Evolutionary conservation across 2,113 vertebrate species (phyloP), one percentile per base, ranked within the genome.

Genomic region (Larimichthys crocea): DNA sequence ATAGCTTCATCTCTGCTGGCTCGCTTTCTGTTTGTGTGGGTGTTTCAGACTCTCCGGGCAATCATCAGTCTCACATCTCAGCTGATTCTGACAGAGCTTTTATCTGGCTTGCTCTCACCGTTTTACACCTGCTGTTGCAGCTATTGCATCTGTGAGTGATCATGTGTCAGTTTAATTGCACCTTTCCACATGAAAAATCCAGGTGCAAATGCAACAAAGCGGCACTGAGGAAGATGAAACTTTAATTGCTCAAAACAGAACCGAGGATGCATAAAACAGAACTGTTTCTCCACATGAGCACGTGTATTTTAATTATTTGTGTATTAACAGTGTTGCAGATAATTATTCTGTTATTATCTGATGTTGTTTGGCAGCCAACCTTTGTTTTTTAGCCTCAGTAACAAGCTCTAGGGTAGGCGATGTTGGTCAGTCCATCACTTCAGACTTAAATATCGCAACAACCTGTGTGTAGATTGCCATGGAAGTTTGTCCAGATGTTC

Each of bases 41-140:
- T 65, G 61, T 86, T 62, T 76, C 22, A 68, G 61, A 66, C 49
- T 74, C 52, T 76, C 29, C 20, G 20, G 53, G 69, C 61, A 57
- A 69, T 62, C 62, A 42, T 80, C 48, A 1, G n/a, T 76, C 61
- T 26, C 2, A 11, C 74, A 1, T 80, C 70, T 61, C 44, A 46
- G 55, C 46, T 66, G 48, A 80, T 68, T 71, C 0, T 2, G 52
- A 80, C 3, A 5, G 8, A 44, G 57, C 49, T 79, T 79, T 72
- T 16, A 17, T 60, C 71, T 31, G 24, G 19, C 52, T 61, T 35
- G 53, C 50, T 16, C 42, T 42, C 20, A 4, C 22, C 24, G 14
- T 75, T 67, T 67, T 68, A 67, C 46, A 35, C 5, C 70, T 55
- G 20, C 44, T 12, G 20, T n/a, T 82, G 49, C 24, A 24, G 24